phyloP scores from a whole-genome alignment of 2,888 invertebrate species.

The Heliconius ismenius region DNA sequence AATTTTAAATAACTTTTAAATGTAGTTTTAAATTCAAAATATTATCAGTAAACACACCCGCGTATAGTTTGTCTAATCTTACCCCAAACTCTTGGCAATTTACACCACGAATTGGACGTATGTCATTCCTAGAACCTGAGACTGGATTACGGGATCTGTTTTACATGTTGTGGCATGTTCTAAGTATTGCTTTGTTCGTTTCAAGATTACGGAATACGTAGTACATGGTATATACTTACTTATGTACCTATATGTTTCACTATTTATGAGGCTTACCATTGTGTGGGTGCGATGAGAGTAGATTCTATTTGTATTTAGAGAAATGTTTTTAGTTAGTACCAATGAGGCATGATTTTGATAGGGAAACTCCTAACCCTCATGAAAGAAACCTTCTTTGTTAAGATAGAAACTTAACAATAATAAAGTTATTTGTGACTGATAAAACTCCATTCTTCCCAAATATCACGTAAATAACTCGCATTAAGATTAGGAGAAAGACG shows the following conservation, averaged over 20 bases:
- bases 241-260: not conserved
- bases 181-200: conserved; percentile 31
- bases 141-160: conserved; percentile 41
- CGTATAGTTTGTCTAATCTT: conserved; percentile 10
- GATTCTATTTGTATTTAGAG: too few species aligned
- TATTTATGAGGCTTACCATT: too few species aligned
- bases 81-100: conserved; percentile 47
- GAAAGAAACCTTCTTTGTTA: too few species aligned
- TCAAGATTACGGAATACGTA: not conserved
- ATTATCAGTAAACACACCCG: conserved; percentile 1
- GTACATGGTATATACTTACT: not conserved
- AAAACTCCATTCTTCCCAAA: too few species aligned
- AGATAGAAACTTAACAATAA: too few species aligned
- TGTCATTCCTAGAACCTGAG: conserved; percentile 50
- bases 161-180: conserved; percentile 36
- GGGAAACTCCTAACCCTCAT: too few species aligned
- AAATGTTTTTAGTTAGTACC: too few species aligned
- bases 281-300: too few species aligned
- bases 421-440: too few species aligned
- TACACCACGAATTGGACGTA: conserved; percentile 57
- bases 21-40: not conserved
- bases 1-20: not conserved
- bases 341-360: too few species aligned
- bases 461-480: too few species aligned
- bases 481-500: too few species aligned